Base-by-base conservation (phyloP, 2,797 vertebrate genomes). In the Ctenochaetus hawaiiensis region DNA sequence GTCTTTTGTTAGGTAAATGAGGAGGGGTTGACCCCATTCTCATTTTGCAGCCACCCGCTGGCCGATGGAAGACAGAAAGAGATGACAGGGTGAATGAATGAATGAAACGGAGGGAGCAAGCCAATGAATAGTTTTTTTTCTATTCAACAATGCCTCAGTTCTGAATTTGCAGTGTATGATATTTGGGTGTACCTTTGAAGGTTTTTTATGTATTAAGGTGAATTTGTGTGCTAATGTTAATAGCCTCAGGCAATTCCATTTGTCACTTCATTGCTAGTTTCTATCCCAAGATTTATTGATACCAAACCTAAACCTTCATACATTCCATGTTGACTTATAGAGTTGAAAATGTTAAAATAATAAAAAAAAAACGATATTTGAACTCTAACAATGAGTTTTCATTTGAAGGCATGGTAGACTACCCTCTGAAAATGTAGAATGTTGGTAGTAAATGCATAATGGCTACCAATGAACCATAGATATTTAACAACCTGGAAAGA, bases 1-100 rank as follows among this genome's bases (percentile, higher is more conserved):
- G 54, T 78, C 91, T 72, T 91, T 92, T 92, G 90, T 92, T 90
- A 91, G 84, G 87, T 86, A 89, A 90, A 92, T 90, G 85, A 89
- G 77, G 72, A 89, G 82, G 85, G 84, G 80, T 68, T 90, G 88
- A 92, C 90, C 89, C 80, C 77, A 72, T 86, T 88, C 85, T 91
- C 86, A 88, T 87, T 91, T 88, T 82, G 81, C 72, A 79, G 84
- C 84, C 87, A 83, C 84, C 89, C 73, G 77, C 86, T 83, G 88
- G 85, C 82, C 85, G 48, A 72, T 74, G 62, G 65, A 77, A 81
- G 73, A 81, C 78, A 77, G 72, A 78, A 71, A 86, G 84, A 82
- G 74, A 87, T 84, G 89, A 89, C 20, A 18, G 73, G 69, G 61
- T 84, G 76, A 87, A 81, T 76, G 78, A 88, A 82, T 89, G 81